Evolutionary conservation across 2,888 invertebrate species (phyloP).

Genomic region (Catonia carolina): DNA sequence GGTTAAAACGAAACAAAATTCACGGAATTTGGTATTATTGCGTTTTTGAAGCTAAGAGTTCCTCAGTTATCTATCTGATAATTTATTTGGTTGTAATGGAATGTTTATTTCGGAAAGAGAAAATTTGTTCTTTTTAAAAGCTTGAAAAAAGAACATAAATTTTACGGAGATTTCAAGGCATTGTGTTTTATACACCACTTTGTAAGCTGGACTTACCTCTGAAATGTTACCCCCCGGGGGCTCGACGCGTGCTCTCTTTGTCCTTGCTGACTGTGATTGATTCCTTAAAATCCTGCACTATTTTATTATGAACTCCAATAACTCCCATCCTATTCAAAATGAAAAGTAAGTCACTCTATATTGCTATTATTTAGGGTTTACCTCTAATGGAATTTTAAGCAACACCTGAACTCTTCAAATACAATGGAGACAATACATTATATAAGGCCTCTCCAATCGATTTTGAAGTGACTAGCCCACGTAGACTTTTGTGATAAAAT

Average conservation of each 20-base stretch:
- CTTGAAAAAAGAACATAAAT: no score
- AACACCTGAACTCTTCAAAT: slow-evolving; percentile 1
- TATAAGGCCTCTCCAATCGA: no score
- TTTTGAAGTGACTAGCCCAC: neutral
- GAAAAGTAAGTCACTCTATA: slow-evolving; percentile 9
- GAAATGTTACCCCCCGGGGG: neutral
- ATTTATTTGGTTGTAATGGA: no score
- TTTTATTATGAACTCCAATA: neutral
- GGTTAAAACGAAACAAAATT: no score
- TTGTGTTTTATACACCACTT: no score
- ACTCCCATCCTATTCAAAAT: neutral
- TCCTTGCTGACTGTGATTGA: slow-evolving; percentile 7
- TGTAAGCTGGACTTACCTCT: neutral
- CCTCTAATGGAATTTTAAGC: slow-evolving; percentile 12
- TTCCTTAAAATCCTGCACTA: slow-evolving; percentile 1
- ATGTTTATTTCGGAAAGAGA: no score
- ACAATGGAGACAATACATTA: neutral
- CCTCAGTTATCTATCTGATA: no score
- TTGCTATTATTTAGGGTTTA: neutral
- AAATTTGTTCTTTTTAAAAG: no score
- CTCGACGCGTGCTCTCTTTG: slow-evolving; percentile 5
- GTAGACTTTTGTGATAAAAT: no score
- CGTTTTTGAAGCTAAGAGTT: no score
- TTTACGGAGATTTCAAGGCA: no score
- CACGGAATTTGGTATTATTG: no score